Conservation (phyloP, 2,888 invertebrate species). For the Tenthredo amoena region DNA sequence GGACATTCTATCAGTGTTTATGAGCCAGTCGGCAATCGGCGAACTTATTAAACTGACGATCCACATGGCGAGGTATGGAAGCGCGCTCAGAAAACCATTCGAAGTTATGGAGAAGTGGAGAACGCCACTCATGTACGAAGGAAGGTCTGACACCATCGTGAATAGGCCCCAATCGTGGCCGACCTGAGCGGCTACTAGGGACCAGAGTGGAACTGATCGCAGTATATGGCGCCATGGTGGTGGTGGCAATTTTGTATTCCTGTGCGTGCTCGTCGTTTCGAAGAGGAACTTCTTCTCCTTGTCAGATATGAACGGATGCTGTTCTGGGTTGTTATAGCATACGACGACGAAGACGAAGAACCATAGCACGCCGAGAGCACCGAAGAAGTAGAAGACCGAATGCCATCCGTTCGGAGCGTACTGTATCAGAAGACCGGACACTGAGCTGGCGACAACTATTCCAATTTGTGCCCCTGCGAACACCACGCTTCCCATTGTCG, state of each 20-base stretch:
- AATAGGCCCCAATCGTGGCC: constrained; percentile 77
- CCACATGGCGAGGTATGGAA: constrained; percentile 28
- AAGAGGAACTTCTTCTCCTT: constrained; percentile 71
- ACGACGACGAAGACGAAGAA: constrained; percentile 83
- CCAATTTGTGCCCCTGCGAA: constrained; percentile 89
- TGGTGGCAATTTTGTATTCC: constrained; percentile 68
- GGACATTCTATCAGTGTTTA: constrained; percentile 8
- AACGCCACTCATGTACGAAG: constrained; percentile 57
- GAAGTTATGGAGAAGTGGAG: constrained; percentile 16
- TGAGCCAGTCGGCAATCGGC: constrained; percentile 15
- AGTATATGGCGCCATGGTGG: constrained; percentile 72
- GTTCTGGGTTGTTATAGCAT: constrained; percentile 74
- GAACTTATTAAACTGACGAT: neutral
- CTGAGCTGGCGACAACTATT: constrained; percentile 82
- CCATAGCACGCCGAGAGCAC: constrained; percentile 87
- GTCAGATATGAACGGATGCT: constrained; percentile 76
- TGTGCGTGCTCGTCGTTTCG: constrained; percentile 71
- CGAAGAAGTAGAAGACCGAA: constrained; percentile 90
- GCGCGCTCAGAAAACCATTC: constrained; percentile 13
- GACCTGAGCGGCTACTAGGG: constrained; percentile 83
- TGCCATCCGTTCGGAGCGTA: constrained; percentile 83
- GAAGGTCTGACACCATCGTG: constrained; percentile 76
- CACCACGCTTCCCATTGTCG: constrained; percentile 88
- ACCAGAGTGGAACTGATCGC: constrained; percentile 85
- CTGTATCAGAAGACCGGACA: constrained; percentile 85